Conservation (phyloP, 2,797 vertebrate species). For the Phalanger gymnotis region DNA sequence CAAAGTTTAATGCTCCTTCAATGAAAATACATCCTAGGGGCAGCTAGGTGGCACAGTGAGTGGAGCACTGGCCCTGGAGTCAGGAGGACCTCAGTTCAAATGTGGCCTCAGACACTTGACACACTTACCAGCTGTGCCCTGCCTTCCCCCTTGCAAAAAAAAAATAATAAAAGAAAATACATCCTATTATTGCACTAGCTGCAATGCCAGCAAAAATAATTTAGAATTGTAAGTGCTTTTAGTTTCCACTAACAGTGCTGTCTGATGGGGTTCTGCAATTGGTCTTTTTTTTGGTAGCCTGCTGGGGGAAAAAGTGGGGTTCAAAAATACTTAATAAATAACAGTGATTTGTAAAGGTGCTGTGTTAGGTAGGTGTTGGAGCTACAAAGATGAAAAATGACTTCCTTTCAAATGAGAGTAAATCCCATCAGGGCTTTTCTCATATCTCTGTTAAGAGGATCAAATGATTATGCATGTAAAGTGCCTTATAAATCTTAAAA, state of each 20-base stretch:
- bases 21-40: not conserved
- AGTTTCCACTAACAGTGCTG: not conserved
- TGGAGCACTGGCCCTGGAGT: too few relatives aligned
- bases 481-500: not conserved
- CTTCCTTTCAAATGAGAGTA: not conserved
- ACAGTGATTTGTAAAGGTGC: not conserved
- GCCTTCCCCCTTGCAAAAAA: too few relatives aligned
- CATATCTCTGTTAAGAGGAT: not conserved
- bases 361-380: not conserved
- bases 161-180: too few relatives aligned
- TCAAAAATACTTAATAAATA: not conserved
- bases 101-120: too few relatives aligned
- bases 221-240: not conserved
- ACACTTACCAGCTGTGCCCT: too few relatives aligned
- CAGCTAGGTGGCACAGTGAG: too few relatives aligned
- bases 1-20: not conserved
- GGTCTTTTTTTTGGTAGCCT: not conserved
- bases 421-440: not conserved
- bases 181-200: not conserved
- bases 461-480: not conserved
- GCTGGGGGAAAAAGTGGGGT: not conserved
- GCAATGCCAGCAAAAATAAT: not conserved
- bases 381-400: not conserved
- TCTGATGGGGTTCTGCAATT: not conserved
- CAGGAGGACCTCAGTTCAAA: too few relatives aligned